Evolutionary conservation across 2,113 vertebrate species (phyloP), one percentile per base, ranked within the genome.

Genomic region (Trichomycterus rosablanca): DNA sequence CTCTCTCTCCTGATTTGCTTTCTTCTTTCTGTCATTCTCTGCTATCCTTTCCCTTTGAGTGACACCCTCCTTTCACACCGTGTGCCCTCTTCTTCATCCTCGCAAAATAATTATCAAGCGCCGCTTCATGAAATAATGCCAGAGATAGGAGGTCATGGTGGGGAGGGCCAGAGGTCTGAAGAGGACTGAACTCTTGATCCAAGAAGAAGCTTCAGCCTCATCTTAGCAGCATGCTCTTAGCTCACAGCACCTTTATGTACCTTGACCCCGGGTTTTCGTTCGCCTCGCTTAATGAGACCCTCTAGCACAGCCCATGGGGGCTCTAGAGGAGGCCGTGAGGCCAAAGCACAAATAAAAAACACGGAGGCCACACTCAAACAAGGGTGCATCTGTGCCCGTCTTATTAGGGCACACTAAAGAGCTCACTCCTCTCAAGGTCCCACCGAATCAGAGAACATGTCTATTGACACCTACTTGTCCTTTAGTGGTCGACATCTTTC

Each of bases 91-190:
- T 89, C 90, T 91, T 80, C 87, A 88, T 88, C 90, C 90, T 90
- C 86, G 88, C 91, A 91, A 94, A 97, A 97, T 97, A 94, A 98
- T 97, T 95, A 97, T 96, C 93, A 95, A 92, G 91, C 92, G 86
- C 88, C 72, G 83, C 85, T 92, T 95, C 91, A 92, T 95, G 91
- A 95, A 92, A 92, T 91, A 92, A 92, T 82, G 88, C 86, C 86
- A 86, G 90, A 86, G 94, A 92, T 91, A 85, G 90, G 89, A 90
- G 92, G 93, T 94, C 92, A 93, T 86, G 88, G 87, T 84, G 81
- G 90, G 92, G 89, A 91, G 92, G 93, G 92, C 90, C 65, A 71
- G 87, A 88, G 88, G 90, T 93, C 88, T 86, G 87, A 88, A 87
- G 90, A 89, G 89, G 83, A 55, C 34, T 48, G 52, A 69, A 73